A percentile compares a stretch with the other conserved stretches of the same genome.
phyloP scores from a whole-genome alignment of 2,113 vertebrate genomes.

The Triplophysa dalaica region DNA sequence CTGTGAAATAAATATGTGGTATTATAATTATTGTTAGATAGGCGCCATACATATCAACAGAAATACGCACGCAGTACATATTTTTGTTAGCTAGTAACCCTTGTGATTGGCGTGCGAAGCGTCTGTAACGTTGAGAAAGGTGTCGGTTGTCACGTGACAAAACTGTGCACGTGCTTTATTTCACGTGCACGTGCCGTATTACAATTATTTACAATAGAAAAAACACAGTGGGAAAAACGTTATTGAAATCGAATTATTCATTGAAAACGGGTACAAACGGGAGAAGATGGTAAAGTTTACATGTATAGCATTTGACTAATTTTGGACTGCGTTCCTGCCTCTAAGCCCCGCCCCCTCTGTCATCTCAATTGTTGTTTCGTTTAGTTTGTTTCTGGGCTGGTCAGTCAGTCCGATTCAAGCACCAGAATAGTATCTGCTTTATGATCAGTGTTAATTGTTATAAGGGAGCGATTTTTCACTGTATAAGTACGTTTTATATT shows the following conservation, averaged over 20 bases:
- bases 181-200: no score
- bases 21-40: no score
- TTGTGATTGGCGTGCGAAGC: no score
- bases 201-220: no score
- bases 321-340: neutral
- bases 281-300: neutral
- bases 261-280: neutral
- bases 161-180: no score
- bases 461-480: neutral
- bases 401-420: neutral
- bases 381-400: neutral
- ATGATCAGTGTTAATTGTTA: neutral
- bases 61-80: no score
- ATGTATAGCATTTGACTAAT: neutral
- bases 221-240: no score
- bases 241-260: neutral
- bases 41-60: no score
- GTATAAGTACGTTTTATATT: neutral
- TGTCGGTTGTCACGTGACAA: slow-evolving; percentile 2
- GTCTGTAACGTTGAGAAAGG: neutral
- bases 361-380: neutral
- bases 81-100: no score
- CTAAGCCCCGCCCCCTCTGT: neutral
- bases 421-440: neutral
- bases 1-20: no score